A percentile compares a stretch with the other conserved stretches of the same genome.
phyloP scores from a whole-genome alignment of 1,140 invertebrate genomes.

The Drosophila oshimai region DNA sequence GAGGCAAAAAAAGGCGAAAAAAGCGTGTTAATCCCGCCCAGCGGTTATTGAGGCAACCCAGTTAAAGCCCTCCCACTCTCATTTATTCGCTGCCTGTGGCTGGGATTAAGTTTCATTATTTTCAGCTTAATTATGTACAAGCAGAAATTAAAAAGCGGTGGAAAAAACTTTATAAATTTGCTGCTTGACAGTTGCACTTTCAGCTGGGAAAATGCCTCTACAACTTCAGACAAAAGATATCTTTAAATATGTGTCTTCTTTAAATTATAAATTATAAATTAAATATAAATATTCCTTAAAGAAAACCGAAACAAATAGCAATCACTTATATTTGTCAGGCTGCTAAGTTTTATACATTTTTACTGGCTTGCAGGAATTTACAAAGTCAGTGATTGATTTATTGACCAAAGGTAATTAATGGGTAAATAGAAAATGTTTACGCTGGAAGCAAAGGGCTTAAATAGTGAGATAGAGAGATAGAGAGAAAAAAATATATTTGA shows the following conservation, averaged over 20 bases:
- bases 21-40: constrained; percentile 69
- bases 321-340: too few relatives aligned
- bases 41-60: constrained; percentile 72
- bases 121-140: constrained; percentile 78
- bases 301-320: too few relatives aligned
- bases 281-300: too few relatives aligned
- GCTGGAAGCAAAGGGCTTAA: constrained; percentile 1
- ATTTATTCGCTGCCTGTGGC: constrained; percentile 19
- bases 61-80: constrained; percentile 51
- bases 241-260: too few relatives aligned
- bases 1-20: constrained; percentile 3
- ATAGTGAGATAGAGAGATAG: background rate
- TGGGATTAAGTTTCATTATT: constrained; percentile 76
- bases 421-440: constrained; percentile 23
- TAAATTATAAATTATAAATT: too few relatives aligned
- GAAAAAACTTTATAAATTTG: constrained; percentile 13
- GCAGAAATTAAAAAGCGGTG: constrained; percentile 28
- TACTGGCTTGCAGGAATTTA: too few relatives aligned
- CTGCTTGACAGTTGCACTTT: constrained; percentile 51
- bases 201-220: constrained; percentile 45
- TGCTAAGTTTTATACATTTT: background rate
- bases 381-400: background rate
- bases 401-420: background rate
- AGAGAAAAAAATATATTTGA: background rate
- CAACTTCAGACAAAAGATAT: too few relatives aligned